Evolutionary conservation across 1,140 invertebrate species (phyloP), one percentile per base, ranked within the genome.

Genomic region (Drosophila pseudoananassae): DNA sequence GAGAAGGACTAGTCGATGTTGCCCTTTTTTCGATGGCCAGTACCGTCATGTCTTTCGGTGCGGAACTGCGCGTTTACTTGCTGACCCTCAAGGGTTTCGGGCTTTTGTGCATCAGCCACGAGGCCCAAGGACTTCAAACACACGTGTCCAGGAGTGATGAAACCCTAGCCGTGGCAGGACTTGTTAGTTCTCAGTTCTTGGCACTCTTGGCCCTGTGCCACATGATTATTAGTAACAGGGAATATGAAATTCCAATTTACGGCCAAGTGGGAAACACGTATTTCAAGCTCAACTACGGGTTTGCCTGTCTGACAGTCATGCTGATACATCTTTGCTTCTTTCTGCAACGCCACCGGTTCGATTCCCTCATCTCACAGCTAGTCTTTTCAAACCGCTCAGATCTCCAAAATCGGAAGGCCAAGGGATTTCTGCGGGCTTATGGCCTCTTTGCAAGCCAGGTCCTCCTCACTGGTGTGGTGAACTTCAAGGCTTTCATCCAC

Each of bases 31-130:
- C 25, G 4, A 2, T 4, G 5, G 45, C 40, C 45, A 77, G 64
- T 70, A 29, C 2, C 50, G 70, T 40, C 71, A 87, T 82, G 83
- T 68, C 55, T 10, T 33, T 53, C 56, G 78, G 71, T 40, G 25
- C 6, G 25, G 83, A 88, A 27, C 36, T 88, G 31, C 64, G 83
- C 25, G 14, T 77, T 4, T 88, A 88, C 54, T 56, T 88, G 7
- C 5, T 59, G 0, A 88, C 61, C 4, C 45, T 88, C 4, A 79
- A 76, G 51, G 70, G 15, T n/a, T 36, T 88, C 43, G 83, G 83
- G 12, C 53, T 87, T 17, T 49, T 82, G 3, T 66, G 75, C 52
- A 14, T 69, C 2, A 72, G 65, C 3, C 55, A 63, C 4, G 31
- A 80, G 2, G n/a, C 17, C 27, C 7, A 25, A 8, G 15, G 4